A percentile compares a stretch with the other conserved stretches of the same genome.
Conservation (phyloP, 1,140 invertebrate species). For the Andrena cerasifolii region DNA sequence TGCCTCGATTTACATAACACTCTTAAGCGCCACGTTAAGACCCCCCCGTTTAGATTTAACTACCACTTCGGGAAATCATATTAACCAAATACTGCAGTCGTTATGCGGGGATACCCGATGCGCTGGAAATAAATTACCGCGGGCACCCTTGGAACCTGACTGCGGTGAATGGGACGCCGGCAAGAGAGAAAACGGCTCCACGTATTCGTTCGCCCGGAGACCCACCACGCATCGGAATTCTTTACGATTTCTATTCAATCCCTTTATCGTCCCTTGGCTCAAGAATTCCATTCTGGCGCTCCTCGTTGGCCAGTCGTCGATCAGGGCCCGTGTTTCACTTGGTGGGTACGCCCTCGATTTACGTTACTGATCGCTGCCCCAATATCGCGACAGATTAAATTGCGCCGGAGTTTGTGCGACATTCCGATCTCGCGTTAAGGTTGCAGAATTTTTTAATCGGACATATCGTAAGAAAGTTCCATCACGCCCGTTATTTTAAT, state of each 20-base stretch:
- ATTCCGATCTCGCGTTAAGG: too few species aligned
- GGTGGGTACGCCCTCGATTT: not conserved
- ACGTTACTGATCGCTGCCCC: not conserved
- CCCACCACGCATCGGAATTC: slow-evolving; percentile 58
- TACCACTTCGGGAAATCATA: slow-evolving; percentile 66
- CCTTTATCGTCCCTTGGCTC: slow-evolving; percentile 55
- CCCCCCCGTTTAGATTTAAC: slow-evolving; percentile 61
- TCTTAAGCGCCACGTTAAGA: slow-evolving; percentile 55
- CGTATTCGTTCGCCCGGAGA: slow-evolving; percentile 30
- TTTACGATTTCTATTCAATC: slow-evolving; percentile 65
- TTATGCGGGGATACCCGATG: slow-evolving; percentile 50
- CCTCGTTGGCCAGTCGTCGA: not conserved
- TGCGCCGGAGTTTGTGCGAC: too few species aligned
- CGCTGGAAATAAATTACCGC: slow-evolving; percentile 63
- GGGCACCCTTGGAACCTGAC: slow-evolving; percentile 40
- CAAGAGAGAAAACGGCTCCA: slow-evolving; percentile 51
- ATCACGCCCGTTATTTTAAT: too few species aligned
- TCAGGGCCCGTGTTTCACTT: not conserved
- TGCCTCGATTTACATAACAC: slow-evolving; percentile 67
- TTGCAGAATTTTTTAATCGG: too few species aligned
- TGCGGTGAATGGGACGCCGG: slow-evolving; percentile 43
- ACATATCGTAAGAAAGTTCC: too few species aligned
- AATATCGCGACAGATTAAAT: too few species aligned
- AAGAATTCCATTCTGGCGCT: slow-evolving; percentile 49
- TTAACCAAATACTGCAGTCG: slow-evolving; percentile 70